A percentile compares a stretch with the other conserved stretches of the same genome.
These are phyloP conservation scores for Zalophus californianus DNA, from an alignment of 2,797 vertebrate species.

Conservation along the genomic window DNA sequence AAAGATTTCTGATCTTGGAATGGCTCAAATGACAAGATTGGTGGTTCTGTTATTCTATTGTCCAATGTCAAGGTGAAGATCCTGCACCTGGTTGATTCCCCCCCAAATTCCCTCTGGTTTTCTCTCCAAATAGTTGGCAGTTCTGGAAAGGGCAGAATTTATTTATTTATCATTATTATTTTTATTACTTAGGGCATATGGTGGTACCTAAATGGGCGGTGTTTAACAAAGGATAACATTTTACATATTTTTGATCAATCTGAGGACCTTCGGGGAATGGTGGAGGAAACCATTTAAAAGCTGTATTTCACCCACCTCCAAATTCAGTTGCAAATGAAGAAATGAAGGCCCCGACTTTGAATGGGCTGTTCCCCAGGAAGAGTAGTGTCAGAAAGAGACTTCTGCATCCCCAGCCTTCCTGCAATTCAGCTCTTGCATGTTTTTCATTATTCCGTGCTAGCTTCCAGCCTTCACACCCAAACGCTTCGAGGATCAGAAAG, in stretches of 20 bases:
- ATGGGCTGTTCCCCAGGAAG: background rate
- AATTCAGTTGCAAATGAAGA: background rate
- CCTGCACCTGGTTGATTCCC: background rate
- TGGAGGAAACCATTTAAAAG: background rate
- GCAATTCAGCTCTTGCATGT: background rate
- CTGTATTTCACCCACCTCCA: background rate
- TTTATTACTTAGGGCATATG: background rate
- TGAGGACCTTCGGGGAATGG: background rate
- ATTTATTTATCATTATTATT: background rate
- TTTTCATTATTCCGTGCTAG: background rate
- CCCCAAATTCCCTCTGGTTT: background rate
- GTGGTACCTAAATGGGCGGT: background rate
- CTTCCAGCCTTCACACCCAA: background rate
- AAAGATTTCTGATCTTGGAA: background rate
- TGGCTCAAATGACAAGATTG: background rate
- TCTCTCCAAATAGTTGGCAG: conserved; percentile 22
- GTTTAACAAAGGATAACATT: background rate
- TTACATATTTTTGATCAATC: background rate
- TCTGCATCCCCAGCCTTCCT: background rate
- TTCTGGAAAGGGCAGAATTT: background rate
- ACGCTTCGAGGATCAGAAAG: background rate
- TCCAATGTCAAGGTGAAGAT: background rate
- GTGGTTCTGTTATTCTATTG: background rate
- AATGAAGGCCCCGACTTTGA: background rate
- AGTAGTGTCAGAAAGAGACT: background rate